Percentiles rank a stretch among this genome's conserved stretches.
phyloP scores from a whole-genome alignment of 2,113 vertebrate genomes.

The Eptesicus fuscus region DNA sequence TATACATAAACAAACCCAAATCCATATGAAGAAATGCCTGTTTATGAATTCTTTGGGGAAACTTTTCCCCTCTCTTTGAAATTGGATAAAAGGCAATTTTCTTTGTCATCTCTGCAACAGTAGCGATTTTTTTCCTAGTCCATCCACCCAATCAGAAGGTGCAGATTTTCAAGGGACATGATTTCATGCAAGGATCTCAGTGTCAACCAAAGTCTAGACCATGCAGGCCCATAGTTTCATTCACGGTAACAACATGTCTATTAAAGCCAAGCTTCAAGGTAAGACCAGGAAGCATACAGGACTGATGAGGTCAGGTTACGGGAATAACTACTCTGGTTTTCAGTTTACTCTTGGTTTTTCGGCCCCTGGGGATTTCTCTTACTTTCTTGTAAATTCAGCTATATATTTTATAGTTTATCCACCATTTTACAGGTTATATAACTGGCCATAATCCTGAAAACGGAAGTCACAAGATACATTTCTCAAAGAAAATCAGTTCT shows the following conservation, averaged over 20 bases:
- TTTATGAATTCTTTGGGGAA: not conserved
- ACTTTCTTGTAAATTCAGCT: slow-evolving; percentile 23
- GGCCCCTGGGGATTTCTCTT: not conserved
- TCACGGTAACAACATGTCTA: not conserved
- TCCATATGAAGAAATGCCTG: not conserved
- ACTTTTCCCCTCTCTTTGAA: not conserved
- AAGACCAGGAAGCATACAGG: not conserved
- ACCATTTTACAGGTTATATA: not conserved
- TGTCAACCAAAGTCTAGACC: not conserved
- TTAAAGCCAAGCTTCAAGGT: not conserved
- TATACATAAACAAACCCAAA: slow-evolving; percentile 24
- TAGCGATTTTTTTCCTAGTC: not conserved
- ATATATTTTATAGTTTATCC: not conserved
- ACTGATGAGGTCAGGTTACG: not conserved
- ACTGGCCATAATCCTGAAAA: not conserved
- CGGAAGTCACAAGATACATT: not conserved
- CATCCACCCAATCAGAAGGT: not conserved
- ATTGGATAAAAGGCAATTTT: not conserved
- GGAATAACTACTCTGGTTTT: not conserved
- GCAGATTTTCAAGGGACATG: not conserved
- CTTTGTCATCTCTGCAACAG: not conserved
- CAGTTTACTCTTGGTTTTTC: not conserved
- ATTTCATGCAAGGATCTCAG: not conserved
- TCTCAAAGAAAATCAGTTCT: not conserved
- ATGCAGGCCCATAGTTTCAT: not conserved